phyloP scores from a whole-genome alignment of 2,113 vertebrate species.

The Triplophysa rosa region DNA sequence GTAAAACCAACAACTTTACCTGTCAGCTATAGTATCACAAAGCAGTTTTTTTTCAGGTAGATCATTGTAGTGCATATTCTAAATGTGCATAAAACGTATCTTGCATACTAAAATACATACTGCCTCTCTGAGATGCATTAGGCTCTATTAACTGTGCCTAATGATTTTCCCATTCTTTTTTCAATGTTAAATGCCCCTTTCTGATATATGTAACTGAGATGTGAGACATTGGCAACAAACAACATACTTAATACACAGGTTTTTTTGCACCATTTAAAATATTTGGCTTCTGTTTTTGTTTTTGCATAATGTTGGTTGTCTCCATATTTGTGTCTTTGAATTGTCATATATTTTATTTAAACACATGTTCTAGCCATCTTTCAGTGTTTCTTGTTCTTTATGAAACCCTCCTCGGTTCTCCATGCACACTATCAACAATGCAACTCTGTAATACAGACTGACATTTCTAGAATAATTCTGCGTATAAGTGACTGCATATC shows the following conservation, averaged over 20 bases:
- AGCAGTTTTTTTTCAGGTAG: too few species aligned
- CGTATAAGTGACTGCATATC: neutral
- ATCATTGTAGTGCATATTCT: too few species aligned
- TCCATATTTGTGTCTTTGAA: slow-evolving; percentile 66
- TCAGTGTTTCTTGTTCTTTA: slow-evolving; percentile 65
- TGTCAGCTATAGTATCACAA: too few species aligned
- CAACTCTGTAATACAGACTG: neutral
- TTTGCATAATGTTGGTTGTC: slow-evolving; percentile 69
- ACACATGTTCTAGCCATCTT: slow-evolving; percentile 68
- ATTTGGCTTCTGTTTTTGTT: slow-evolving; percentile 45
- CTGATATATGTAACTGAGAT: too few species aligned
- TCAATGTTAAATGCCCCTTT: too few species aligned
- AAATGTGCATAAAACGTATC: too few species aligned
- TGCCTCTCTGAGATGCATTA: too few species aligned
- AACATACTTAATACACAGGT: neutral
- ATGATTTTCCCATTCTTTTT: too few species aligned
- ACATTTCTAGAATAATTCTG: slow-evolving; percentile 16
- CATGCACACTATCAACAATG: slow-evolving; percentile 63
- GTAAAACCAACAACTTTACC: too few species aligned
- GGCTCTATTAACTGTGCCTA: too few species aligned
- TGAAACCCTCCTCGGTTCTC: slow-evolving; percentile 63
- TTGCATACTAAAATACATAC: too few species aligned
- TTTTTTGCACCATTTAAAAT: slow-evolving; percentile 1
- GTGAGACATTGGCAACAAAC: too few species aligned
- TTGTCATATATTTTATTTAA: slow-evolving; percentile 70